These are phyloP conservation scores for Endomychus coccineus DNA, from an alignment of 2,888 invertebrate species.

Conservation along the genomic window DNA sequence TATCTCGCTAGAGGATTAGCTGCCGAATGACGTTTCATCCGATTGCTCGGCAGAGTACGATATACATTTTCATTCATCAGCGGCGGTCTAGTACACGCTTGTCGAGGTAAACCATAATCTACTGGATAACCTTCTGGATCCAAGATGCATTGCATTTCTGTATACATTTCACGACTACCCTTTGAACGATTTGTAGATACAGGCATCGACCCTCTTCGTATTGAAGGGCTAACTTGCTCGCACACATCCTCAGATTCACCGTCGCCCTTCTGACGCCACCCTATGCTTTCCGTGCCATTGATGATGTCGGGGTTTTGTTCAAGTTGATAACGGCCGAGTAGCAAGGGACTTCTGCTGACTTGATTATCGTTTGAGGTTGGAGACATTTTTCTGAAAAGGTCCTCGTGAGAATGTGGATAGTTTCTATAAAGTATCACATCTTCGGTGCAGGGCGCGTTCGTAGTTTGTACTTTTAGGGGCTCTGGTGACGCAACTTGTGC, in stretches of 20 bases:
- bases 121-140: conserved; percentile 69
- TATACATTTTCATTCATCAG: conserved; percentile 44
- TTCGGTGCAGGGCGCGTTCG: too few species aligned
- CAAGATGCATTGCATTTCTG: conserved; percentile 55
- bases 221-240: conserved; percentile 17
- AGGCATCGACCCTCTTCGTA: conserved; percentile 15
- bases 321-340: conserved; percentile 42
- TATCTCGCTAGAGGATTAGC: conserved; percentile 50
- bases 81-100: conserved; percentile 35
- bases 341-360: conserved; percentile 47
- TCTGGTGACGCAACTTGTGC: neutral
- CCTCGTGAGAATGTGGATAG: conserved; percentile 23
- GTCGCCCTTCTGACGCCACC: conserved; percentile 40
- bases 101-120: conserved; percentile 68
- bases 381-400: conserved; percentile 29
- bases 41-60: conserved; percentile 68
- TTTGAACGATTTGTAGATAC: neutral
- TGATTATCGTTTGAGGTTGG: conserved; percentile 48
- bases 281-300: conserved; percentile 61
- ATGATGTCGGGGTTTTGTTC: conserved; percentile 73
- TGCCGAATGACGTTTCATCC: conserved; percentile 50
- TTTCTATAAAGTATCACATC: too few species aligned
- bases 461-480: too few species aligned
- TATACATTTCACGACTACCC: conserved; percentile 23
- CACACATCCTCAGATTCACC: conserved; percentile 25